Evolutionary conservation across 2,888 invertebrate species (phyloP).

Genomic region (Melipona beecheii): DNA sequence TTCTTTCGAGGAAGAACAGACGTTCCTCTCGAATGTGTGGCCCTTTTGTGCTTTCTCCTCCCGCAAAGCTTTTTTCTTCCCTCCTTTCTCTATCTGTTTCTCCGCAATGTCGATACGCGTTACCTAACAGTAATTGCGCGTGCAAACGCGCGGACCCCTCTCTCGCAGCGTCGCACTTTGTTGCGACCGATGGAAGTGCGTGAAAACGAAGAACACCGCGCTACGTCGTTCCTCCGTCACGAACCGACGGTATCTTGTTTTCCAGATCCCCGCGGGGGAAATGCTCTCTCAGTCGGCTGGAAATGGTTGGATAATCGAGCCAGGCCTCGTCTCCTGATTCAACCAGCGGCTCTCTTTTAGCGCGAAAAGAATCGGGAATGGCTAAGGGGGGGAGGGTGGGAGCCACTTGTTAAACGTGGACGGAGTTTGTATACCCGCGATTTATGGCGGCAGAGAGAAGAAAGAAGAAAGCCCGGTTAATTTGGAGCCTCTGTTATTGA

Average conservation of each 20-base stretch:
- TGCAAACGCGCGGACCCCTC: conserved; percentile 30
- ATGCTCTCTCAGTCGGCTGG: background rate
- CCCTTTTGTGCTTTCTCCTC: conserved; percentile 30
- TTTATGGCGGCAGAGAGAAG: conserved; percentile 25
- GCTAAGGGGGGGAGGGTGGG: no score
- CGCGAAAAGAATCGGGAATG: conserved; percentile 11
- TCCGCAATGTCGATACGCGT: conserved; percentile 18
- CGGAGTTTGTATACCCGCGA: conserved; percentile 32
- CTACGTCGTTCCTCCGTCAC: conserved; percentile 2
- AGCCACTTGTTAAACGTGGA: conserved; percentile 27
- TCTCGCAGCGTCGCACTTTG: conserved; percentile 47
- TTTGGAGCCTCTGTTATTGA: conserved; percentile 31
- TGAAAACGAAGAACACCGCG: conserved; percentile 39
- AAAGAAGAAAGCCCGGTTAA: conserved; percentile 26
- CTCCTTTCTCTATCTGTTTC: background rate
- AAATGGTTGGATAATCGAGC: conserved; percentile 12
- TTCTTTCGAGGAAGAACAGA: conserved; percentile 3
- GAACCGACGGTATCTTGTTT: conserved; percentile 51
- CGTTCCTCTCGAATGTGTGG: conserved; percentile 28
- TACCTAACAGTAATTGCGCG: conserved; percentile 51
- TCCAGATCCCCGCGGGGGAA: conserved; percentile 30
- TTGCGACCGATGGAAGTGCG: conserved; percentile 49
- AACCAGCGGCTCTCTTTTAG: conserved; percentile 25
- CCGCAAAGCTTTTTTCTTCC: background rate
- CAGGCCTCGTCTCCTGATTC: background rate